Conservation (phyloP, 2,113 vertebrate genomes). For the Elgaria multicarinata region DNA sequence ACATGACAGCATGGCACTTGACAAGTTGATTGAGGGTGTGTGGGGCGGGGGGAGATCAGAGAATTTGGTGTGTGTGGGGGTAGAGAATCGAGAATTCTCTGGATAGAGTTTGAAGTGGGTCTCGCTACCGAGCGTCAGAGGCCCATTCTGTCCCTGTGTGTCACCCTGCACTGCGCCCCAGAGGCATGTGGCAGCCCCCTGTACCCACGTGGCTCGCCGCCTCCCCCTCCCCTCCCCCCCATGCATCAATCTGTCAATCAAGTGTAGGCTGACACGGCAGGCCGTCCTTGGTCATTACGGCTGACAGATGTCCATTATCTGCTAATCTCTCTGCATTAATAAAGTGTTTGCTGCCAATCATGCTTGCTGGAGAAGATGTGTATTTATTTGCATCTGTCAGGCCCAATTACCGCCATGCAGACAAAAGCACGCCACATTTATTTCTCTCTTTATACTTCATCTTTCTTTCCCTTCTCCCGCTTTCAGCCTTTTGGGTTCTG, state of each 20-base stretch:
- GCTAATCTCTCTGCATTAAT: slow-evolving; percentile 32
- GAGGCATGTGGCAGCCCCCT: not conserved
- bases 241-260: slow-evolving; percentile 1
- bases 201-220: not conserved
- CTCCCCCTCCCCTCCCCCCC: not conserved
- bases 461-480: not conserved
- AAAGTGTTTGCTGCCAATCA: slow-evolving; percentile 27
- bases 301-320: slow-evolving; percentile 41
- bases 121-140: not conserved
- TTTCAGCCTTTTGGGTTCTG: not conserved
- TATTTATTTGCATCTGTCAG: slow-evolving; percentile 24
- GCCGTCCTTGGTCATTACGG: slow-evolving; percentile 7
- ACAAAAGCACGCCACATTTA: not conserved
- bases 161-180: no score
- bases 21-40: not conserved
- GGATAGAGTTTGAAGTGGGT: not conserved
- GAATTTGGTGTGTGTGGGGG: no score
- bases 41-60: not conserved
- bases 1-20: not conserved
- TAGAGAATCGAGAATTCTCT: not conserved
- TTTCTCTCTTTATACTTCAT: accelerated
- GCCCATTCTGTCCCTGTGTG: not conserved
- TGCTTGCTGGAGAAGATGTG: not conserved
- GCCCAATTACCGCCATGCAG: slow-evolving; percentile 17
- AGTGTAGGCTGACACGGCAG: not conserved